A percentile compares a stretch with the other conserved stretches of the same genome.
These are phyloP conservation scores for Sphaeramia orbicularis DNA, from an alignment of 2,797 vertebrate genomes.

Conservation along the genomic window DNA sequence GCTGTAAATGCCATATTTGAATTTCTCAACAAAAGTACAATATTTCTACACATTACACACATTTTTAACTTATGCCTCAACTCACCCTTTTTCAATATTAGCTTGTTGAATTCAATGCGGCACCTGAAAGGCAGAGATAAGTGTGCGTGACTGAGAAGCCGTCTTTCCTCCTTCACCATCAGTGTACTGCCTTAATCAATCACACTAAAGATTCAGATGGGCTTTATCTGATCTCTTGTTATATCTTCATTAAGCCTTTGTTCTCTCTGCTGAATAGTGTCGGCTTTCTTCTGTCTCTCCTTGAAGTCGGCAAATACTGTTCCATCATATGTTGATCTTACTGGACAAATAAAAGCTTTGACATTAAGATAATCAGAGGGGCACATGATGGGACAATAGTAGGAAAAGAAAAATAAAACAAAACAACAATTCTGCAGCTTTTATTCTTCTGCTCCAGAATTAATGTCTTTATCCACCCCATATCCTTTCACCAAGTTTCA, in stretches of 20 bases:
- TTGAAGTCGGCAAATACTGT: slow-evolving; percentile 22
- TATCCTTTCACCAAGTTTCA: too few relatives aligned
- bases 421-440: too few relatives aligned
- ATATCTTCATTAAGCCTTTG: slow-evolving; percentile 43
- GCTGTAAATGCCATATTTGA: slow-evolving; percentile 47
- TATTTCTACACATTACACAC: slow-evolving; percentile 28
- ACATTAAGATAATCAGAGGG: background rate
- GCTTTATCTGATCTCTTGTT: slow-evolving; percentile 43
- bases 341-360: background rate
- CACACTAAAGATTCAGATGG: slow-evolving; percentile 37
- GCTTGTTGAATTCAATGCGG: slow-evolving; percentile 20
- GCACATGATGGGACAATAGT: too few relatives aligned
- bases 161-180: slow-evolving; percentile 25
- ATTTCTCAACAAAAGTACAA: slow-evolving; percentile 22
- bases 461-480: too few relatives aligned
- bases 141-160: slow-evolving; percentile 13
- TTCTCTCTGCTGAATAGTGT: slow-evolving; percentile 11
- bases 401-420: too few relatives aligned
- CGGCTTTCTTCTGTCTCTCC: slow-evolving; percentile 14
- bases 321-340: background rate
- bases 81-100: slow-evolving; percentile 29
- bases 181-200: slow-evolving; percentile 31
- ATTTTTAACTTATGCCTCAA: slow-evolving; percentile 39
- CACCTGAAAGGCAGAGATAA: slow-evolving; percentile 19
- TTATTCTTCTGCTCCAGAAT: too few relatives aligned